Evolutionary conservation across 2,888 invertebrate genomes (phyloP).

Genomic region (Eledone cirrhosa): DNA sequence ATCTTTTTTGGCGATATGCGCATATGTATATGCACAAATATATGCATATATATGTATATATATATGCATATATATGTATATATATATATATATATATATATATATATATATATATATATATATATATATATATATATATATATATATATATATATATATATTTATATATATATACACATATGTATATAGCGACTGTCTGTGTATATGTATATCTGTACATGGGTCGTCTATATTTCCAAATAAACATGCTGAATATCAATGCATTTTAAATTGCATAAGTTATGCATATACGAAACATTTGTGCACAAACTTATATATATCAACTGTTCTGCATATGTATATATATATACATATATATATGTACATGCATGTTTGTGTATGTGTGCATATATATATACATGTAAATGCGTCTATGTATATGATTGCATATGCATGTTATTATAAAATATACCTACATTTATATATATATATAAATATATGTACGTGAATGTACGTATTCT

Average conservation of each 20-base stretch:
- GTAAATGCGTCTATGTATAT: no score
- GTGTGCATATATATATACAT: no score
- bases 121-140: neutral
- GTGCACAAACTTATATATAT: neutral
- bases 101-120: constrained; percentile 11
- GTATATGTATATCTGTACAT: neutral
- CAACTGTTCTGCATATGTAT: neutral
- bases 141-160: neutral
- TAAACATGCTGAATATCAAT: neutral
- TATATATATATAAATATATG: no score
- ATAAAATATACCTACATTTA: no score
- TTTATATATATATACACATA: neutral
- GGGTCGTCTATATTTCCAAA: neutral
- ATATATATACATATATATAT: constrained; percentile 1
- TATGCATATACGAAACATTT: no score
- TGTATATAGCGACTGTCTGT: neutral
- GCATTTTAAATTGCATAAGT: no score
- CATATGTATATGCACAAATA: neutral
- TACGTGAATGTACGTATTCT: no score
- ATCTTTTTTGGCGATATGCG: neutral
- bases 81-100: constrained; percentile 14
- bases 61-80: neutral
- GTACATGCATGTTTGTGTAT: no score
- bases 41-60: neutral
- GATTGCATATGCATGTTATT: no score